Percentiles rank a stretch among this genome's conserved stretches.
Evolutionary conservation across 2,888 invertebrate genomes (phyloP).

Genomic region (Lycophotia porphyrea): DNA sequence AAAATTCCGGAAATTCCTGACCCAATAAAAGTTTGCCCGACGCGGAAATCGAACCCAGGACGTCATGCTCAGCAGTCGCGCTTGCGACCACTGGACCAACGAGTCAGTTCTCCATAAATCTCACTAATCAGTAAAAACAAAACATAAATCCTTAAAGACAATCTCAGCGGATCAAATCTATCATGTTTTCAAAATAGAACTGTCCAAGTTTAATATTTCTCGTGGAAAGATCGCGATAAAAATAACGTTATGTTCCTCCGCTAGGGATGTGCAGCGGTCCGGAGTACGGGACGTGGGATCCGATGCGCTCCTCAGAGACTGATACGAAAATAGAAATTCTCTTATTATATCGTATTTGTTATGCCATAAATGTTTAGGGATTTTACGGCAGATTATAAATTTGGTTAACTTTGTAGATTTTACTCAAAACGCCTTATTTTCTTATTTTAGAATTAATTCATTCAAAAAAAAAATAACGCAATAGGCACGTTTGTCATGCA

Average conservation of each 20-base stretch:
- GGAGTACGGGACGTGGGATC: constrained; percentile 14
- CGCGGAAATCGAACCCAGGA: no score
- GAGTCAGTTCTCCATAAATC: neutral
- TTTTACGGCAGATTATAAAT: neutral
- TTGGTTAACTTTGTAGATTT: neutral
- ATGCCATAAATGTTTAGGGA: neutral
- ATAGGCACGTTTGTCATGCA: neutral
- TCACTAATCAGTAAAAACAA: neutral
- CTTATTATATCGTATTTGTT: constrained; percentile 13
- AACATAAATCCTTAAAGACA: constrained; percentile 6
- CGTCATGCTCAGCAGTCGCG: no score
- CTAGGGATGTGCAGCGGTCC: constrained; percentile 53
- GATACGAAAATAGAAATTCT: constrained; percentile 46
- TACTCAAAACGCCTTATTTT: neutral
- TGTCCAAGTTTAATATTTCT: constrained; percentile 57
- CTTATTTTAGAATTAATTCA: no score
- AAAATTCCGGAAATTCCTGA: no score
- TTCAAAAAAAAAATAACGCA: neutral
- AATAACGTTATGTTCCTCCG: constrained; percentile 42
- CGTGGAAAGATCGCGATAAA: constrained; percentile 42
- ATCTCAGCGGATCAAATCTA: constrained; percentile 33
- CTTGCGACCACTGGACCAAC: no score
- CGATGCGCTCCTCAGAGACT: constrained; percentile 27
- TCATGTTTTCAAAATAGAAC: constrained; percentile 59
- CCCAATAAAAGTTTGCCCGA: no score